Percentiles rank a stretch among this genome's conserved stretches.
These are phyloP conservation scores for Arrhopalites spinosus DNA, from an alignment of 2,888 invertebrate species.

Conservation along the genomic window DNA sequence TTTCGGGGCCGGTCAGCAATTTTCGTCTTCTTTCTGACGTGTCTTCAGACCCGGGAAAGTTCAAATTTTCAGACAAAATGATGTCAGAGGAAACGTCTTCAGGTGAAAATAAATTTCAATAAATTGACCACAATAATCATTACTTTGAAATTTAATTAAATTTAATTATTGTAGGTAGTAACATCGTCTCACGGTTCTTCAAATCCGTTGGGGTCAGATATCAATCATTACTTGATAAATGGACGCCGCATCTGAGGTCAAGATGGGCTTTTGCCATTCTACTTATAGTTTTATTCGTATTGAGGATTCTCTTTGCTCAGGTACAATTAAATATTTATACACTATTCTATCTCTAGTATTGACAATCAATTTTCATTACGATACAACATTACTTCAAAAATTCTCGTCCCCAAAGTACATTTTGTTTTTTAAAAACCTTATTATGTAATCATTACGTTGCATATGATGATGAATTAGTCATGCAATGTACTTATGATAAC, in stretches of 20 bases:
- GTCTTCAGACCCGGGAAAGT: constrained; percentile 12
- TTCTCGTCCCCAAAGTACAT: no score
- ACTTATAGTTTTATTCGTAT: constrained; percentile 74
- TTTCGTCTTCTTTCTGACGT: background rate
- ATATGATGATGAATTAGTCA: no score
- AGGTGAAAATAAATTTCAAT: constrained; percentile 34
- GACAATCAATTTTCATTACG: no score
- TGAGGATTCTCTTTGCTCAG: constrained; percentile 81
- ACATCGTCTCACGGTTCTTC: constrained; percentile 52
- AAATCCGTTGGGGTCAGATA: constrained; percentile 53
- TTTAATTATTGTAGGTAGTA: constrained; percentile 31
- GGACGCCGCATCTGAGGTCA: constrained; percentile 62
- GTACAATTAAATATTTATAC: constrained; percentile 61
- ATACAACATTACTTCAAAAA: no score
- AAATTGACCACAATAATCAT: background rate
- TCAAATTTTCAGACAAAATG: constrained; percentile 24
- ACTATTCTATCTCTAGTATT: background rate
- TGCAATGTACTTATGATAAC: no score
- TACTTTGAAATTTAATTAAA: constrained; percentile 1
- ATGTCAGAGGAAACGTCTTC: constrained; percentile 38
- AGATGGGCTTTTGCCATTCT: constrained; percentile 79
- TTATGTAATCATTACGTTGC: no score
- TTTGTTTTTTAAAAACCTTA: no score
- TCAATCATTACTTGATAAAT: constrained; percentile 55
- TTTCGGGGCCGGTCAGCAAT: no score